phyloP scores from a whole-genome alignment of 2,888 invertebrate species.

The Odontocerum albicorne region DNA sequence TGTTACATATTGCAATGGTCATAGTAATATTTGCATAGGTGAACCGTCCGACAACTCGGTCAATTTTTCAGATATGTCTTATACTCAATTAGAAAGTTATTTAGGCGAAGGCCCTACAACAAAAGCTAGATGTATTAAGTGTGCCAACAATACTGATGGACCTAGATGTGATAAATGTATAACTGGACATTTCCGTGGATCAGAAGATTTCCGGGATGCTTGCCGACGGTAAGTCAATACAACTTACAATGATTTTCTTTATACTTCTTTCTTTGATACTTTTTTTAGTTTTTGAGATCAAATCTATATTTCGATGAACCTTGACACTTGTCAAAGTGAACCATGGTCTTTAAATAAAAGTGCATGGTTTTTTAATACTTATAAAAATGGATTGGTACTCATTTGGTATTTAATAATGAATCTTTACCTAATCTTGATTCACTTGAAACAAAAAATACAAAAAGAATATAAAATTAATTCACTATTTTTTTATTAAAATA shows the following conservation, averaged over 20 bases:
- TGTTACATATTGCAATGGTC: conserved; percentile 85
- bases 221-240: conserved; percentile 77
- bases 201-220: conserved; percentile 72
- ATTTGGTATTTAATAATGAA: too few species aligned
- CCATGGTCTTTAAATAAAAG: too few species aligned
- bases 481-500: conserved; percentile 11
- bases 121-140: conserved; percentile 82
- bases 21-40: conserved; percentile 77
- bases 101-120: conserved; percentile 67
- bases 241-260: too few species aligned
- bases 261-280: too few species aligned
- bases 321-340: not conserved
- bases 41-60: conserved; percentile 53
- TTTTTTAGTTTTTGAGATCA: too few species aligned
- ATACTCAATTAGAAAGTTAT: conserved; percentile 62
- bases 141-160: conserved; percentile 81
- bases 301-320: not conserved
- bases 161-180: conserved; percentile 81
- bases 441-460: too few species aligned
- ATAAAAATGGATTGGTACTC: too few species aligned
- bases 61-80: conserved; percentile 51
- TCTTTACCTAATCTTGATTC: too few species aligned
- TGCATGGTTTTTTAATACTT: too few species aligned
- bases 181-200: conserved; percentile 73
- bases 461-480: not conserved